Evolutionary conservation across 2,888 invertebrate genomes (phyloP), one percentile per base, ranked within the genome.

Genomic region (Habroteleia sp.): DNA sequence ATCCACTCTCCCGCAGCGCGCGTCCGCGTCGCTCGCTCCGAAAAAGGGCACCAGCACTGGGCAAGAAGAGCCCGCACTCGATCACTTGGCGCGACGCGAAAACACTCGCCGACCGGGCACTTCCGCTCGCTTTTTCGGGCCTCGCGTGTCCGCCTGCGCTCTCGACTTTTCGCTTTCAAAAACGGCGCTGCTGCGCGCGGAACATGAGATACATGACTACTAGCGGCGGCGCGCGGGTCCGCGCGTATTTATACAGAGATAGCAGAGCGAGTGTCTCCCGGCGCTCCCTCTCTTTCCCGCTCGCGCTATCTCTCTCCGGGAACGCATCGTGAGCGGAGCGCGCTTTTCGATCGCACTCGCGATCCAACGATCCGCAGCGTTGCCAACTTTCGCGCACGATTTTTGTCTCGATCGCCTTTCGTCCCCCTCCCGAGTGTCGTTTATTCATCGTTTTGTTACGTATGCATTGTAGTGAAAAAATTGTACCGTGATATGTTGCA

Each of bases 161-260:
- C n/a, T n/a, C 44, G 11, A 23, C 1, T 42, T 52, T 35, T 44
- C 35, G 65, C 73, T 60, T 69, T 66, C 71, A 71, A 65, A 66
- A 63, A 76, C 73, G 75, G 77, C 78, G 72, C 77, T 79, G 77
- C 72, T 76, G 77, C 78, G 80, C 79, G 79, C 80, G 82, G 79
- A 80, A 77, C 78, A 83, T 80, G 81, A 84, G 77, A 82, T 85
- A 83, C 82, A 81, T 80, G 76, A 80, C 80, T 80, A 87, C 86
- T 87, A 87, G 81, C 83, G 83, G 79, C 82, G 82, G 80, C 81
- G 79, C 81, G 77, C 81, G 80, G 75, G 66, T 77, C 79, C 76
- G 81, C 84, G 84, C 82, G 86, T 87, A 87, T 87, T 87, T 87
- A 87, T 87, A 86, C 84, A 77, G 79, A 79, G 80, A 77, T 77